Evolutionary conservation across 2,797 vertebrate genomes (phyloP), one percentile per base, ranked within the genome.

Genomic region (Parotocinclus haroldoi): DNA sequence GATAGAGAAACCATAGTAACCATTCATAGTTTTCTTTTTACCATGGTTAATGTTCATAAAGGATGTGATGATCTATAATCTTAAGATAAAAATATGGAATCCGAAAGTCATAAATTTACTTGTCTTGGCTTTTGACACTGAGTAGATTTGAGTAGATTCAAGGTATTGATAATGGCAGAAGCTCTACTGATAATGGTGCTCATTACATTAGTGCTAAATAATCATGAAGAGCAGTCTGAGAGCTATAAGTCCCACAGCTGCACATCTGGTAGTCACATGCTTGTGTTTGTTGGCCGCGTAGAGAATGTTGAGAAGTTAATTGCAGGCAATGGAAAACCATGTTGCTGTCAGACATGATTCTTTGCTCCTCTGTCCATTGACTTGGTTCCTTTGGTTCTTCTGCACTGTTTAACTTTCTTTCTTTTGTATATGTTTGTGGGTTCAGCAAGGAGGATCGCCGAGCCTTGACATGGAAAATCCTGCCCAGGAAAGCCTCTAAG

Each of bases 401-500:
- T 17, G 10, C 6, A 3, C 37, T 48, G 18, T 71, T 66, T 72
- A 49, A 19, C 19, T 50, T 42, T 38, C 48, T 48, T 11, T 46
- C 8, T 36, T 59, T 45, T 76, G 71, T 62, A 48, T 74, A 56
- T 58, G 57, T 63, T 45, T 74, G 59, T 53, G 55, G 10, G 87
- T 87, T 78, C 82, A 99, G 97, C 82, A 95, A 89, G 82, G 97
- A 97, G 42, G 95, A 99, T 82, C 98, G 95, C 81, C 94, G 94
- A 84, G 88, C 90, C 73, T 79, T 96, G 72, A 95, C 93, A 0
- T 99, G 96, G 97, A 99, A 99, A 84, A 94, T 94, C 72, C 81
- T 99, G 79, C 97, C 97, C 75, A 94, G 97, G 89, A 96, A 96
- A 85, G 94, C 96, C 74, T 98, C 94, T 84, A 99, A 99, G 85